These are phyloP conservation scores for Bufo gargarizans DNA, from an alignment of 2,113 vertebrate species.

Conservation along the genomic window DNA sequence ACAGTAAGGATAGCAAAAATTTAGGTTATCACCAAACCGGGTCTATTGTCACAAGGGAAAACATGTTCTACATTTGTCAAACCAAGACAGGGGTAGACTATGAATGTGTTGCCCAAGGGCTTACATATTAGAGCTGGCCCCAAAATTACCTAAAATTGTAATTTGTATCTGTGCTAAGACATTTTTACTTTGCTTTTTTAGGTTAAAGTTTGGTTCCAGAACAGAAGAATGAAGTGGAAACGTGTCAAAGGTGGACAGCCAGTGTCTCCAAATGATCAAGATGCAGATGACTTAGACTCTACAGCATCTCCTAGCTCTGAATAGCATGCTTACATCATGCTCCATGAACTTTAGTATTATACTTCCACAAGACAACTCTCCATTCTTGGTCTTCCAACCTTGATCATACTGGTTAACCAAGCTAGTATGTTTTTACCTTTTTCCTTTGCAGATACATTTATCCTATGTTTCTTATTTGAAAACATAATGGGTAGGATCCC, in stretches of 20 bases:
- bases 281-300: slow-evolving; percentile 88
- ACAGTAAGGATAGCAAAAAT: too few relatives aligned
- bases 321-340: slow-evolving; percentile 59
- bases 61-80: too few relatives aligned
- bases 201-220: slow-evolving; percentile 99
- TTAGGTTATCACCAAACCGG: too few relatives aligned
- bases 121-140: not conserved
- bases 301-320: slow-evolving; percentile 90
- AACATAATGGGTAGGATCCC: not conserved
- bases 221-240: slow-evolving; percentile 99
- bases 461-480: not conserved
- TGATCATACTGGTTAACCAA: not conserved
- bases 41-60: too few relatives aligned
- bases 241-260: slow-evolving; percentile 92
- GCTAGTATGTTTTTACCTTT: not conserved
- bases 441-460: not conserved
- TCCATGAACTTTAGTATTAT: not conserved
- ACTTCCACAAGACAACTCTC: not conserved
- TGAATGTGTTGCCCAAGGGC: too few relatives aligned
- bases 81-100: too few relatives aligned
- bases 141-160: not conserved
- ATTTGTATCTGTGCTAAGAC: not conserved
- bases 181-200: slow-evolving; percentile 61
- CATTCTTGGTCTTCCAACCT: not conserved
- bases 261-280: slow-evolving; percentile 80